A percentile compares a stretch with the other conserved stretches of the same genome.
Evolutionary conservation across 1,140 invertebrate species (phyloP).

Genomic region (Eupristina koningsbergeri): DNA sequence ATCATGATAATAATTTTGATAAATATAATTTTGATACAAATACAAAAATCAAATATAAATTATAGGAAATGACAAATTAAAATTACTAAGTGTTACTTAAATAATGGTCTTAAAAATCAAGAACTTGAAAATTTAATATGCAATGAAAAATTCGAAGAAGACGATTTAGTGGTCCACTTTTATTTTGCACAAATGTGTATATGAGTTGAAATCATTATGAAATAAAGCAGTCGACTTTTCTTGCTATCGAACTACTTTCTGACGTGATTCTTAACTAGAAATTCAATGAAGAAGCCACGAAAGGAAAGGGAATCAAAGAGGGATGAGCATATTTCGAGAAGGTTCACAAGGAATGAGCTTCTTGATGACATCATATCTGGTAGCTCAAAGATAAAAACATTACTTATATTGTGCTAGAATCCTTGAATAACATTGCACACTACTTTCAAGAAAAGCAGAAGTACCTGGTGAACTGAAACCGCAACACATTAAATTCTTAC

Average conservation of each 20-base stretch:
- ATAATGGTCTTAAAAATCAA: not conserved
- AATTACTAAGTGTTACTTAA: not conserved
- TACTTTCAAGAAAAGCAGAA: slow-evolving; percentile 21
- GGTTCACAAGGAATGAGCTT: slow-evolving; percentile 11
- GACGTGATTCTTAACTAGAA: slow-evolving; percentile 56
- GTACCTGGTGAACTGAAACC: not conserved
- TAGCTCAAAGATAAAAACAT: slow-evolving; percentile 48
- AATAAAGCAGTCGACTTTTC: slow-evolving; percentile 54
- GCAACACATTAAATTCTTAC: slow-evolving; percentile 23
- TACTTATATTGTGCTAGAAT: slow-evolving; percentile 6
- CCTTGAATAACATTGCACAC: not conserved
- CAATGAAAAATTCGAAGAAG: not conserved
- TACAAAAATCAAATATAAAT: no score
- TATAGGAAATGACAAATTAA: not conserved
- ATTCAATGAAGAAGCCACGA: not conserved
- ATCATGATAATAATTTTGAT: no score
- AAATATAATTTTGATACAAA: no score
- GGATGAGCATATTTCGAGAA: not conserved
- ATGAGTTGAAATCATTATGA: slow-evolving; percentile 57
- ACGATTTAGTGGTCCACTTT: not conserved
- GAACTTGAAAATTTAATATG: not conserved
- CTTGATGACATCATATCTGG: slow-evolving; percentile 59
- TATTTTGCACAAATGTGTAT: not conserved
- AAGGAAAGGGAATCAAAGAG: slow-evolving; percentile 22
- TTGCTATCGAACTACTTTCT: slow-evolving; percentile 52